phyloP scores from a whole-genome alignment of 2,888 invertebrate genomes.

The Hemaris fuciformis region DNA sequence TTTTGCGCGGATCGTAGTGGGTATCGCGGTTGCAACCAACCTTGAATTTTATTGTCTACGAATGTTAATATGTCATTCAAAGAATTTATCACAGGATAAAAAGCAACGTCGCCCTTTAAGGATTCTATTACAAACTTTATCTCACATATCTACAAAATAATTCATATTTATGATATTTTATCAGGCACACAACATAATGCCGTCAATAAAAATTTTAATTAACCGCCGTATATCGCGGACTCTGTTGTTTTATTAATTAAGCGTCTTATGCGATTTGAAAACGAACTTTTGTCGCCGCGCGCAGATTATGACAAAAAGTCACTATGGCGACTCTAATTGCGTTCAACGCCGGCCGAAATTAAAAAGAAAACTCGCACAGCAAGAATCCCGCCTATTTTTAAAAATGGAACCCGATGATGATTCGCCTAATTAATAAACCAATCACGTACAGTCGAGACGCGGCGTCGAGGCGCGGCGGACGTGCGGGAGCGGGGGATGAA shows the following conservation, averaged over 20 bases:
- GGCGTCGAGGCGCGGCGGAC: slow-evolving; percentile 79
- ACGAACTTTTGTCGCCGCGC: slow-evolving; percentile 56
- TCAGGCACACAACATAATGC: slow-evolving; percentile 20
- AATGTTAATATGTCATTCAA: slow-evolving; percentile 1
- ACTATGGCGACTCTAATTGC: slow-evolving; percentile 75
- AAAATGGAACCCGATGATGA: slow-evolving; percentile 76
- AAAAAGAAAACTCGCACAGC: slow-evolving; percentile 77
- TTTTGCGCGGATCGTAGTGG: background rate
- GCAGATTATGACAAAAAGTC: slow-evolving; percentile 69
- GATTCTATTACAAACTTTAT: slow-evolving; percentile 10
- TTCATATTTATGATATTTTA: slow-evolving; percentile 15
- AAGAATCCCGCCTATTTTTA: slow-evolving; percentile 82
- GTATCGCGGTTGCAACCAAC: slow-evolving; percentile 12
- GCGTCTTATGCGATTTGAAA: slow-evolving; percentile 42
- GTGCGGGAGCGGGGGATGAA: slow-evolving; percentile 80
- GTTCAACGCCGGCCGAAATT: slow-evolving; percentile 76
- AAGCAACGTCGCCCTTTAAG: slow-evolving; percentile 14
- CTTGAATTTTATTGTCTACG: background rate
- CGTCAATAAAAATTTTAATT: slow-evolving; percentile 34
- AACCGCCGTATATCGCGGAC: slow-evolving; percentile 34
- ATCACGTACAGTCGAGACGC: slow-evolving; percentile 81
- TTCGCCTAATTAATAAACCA: slow-evolving; percentile 82
- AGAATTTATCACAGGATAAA: background rate
- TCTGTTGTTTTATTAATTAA: slow-evolving; percentile 50
- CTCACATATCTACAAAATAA: slow-evolving; percentile 12